Base-by-base conservation (phyloP, 1,140 invertebrate genomes). In the Hyposmocoma kahamanoa region DNA sequence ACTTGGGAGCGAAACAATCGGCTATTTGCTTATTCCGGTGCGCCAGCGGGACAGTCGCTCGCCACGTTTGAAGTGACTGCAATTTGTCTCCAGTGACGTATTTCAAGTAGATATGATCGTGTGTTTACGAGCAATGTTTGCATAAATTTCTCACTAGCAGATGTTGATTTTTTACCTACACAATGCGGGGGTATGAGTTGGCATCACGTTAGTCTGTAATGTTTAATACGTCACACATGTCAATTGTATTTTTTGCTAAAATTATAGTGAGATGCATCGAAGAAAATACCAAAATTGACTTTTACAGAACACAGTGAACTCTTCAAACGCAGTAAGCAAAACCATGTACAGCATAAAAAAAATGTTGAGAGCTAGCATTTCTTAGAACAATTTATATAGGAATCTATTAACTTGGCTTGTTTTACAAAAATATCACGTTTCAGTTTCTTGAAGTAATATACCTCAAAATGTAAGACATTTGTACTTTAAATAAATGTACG, bases 21-120 rank as follows among this genome's bases (percentile, higher is more conserved):
- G 55, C 61, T 66, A 59, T 70, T 78, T 74, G 75, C 59, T 74
- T 66, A 75, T 74, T 72, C 63, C 59, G 61, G 47, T 60, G 65
- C 56, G 56, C 42, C 55, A 39, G 42, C 51, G 60, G 62, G 66
- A 64, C 47, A 43, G 62, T 72, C 68, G 64, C 53, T 65, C 64
- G 71, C 67, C 66, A 72, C 61, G 62, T 75, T 80, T 77, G 72
- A 76, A 72, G 75, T 72, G 73, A 79, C 47, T 74, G 65, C 80
- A 84, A 84, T 84, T 84, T 84, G 77, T 80, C 74, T 71, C 59
- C 42, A 32, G 46, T 64, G 77, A 81, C 71, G 67, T 78, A 71
- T 72, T 73, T 71, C 74, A 73, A 76, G 67, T 73, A 77, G 75
- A 81, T 80, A 84, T 81, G 69, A 81, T 84, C 80, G 69, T 71